Evolutionary conservation across 2,888 invertebrate genomes (phyloP).

Genomic region (Hirtodrosophila confusa): DNA sequence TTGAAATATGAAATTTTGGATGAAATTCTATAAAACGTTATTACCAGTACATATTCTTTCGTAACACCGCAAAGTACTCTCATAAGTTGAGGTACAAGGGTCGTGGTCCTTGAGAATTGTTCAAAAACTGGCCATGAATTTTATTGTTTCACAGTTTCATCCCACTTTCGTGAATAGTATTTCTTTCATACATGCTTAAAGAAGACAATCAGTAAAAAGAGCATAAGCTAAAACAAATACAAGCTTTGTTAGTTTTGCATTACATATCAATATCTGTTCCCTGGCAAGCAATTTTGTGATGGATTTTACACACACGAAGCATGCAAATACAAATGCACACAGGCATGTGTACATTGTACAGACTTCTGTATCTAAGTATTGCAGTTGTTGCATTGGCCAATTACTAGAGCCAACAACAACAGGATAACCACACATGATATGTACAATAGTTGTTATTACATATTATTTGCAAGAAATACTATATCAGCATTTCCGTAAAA

Average conservation of each 20-base stretch:
- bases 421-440: conserved; percentile 8
- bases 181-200: too few species aligned
- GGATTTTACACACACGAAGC: conserved; percentile 9
- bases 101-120: too few species aligned
- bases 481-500: conserved; percentile 27
- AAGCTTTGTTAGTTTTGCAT: conserved; percentile 7
- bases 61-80: too few species aligned
- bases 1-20: too few species aligned
- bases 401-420: conserved; percentile 27
- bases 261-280: conserved; percentile 15
- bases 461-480: conserved; percentile 25
- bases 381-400: conserved; percentile 14
- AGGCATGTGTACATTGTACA: neutral
- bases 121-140: too few species aligned
- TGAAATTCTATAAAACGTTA: too few species aligned
- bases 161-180: neutral
- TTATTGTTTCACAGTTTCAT: too few species aligned
- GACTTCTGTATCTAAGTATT: neutral
- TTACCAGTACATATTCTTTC: too few species aligned
- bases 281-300: conserved; percentile 33
- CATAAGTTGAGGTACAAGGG: too few species aligned
- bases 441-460: conserved; percentile 14
- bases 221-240: neutral
- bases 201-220: too few species aligned
- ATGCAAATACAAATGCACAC: neutral